Conservation (phyloP, 2,888 invertebrate genomes). For the Drosophila glabriapex region DNA sequence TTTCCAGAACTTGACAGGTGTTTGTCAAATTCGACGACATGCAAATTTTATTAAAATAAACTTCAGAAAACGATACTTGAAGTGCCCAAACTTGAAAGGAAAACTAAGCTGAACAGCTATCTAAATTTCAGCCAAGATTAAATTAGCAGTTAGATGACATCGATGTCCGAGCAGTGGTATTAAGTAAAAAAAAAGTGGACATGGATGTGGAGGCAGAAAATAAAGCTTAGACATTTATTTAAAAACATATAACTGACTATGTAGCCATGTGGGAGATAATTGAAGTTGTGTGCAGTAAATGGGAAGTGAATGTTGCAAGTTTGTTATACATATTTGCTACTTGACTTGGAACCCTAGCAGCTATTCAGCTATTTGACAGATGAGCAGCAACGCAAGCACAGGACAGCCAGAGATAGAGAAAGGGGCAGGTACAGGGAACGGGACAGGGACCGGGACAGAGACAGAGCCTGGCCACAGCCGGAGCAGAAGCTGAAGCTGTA, state of each 20-base stretch:
- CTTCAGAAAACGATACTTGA: slow-evolving; percentile 24
- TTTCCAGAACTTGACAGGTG: slow-evolving; percentile 77
- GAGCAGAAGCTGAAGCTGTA: not conserved
- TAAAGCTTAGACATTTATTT: not conserved
- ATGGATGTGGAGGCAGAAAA: not conserved
- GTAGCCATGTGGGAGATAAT: not conserved
- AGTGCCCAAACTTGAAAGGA: not conserved
- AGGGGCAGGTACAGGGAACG: not conserved
- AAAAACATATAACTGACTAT: not conserved
- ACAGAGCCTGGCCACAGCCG: not conserved
- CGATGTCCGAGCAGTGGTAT: not conserved
- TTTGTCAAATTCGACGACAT: slow-evolving; percentile 80
- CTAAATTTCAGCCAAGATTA: not conserved
- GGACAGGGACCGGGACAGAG: not conserved
- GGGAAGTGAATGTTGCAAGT: slow-evolving; percentile 41
- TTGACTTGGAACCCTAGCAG: slow-evolving; percentile 41
- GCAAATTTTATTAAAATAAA: slow-evolving; percentile 71
- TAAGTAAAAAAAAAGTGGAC: not conserved
- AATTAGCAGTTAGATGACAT: not conserved
- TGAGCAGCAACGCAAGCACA: slow-evolving; percentile 42
- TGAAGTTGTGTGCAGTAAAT: slow-evolving; percentile 15
- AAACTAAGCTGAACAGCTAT: no score
- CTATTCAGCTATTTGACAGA: slow-evolving; percentile 36
- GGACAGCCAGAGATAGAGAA: slow-evolving; percentile 22
- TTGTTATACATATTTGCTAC: slow-evolving; percentile 38